Base-by-base conservation (phyloP, 2,113 vertebrate genomes). In the Cardinalis cardinalis region DNA sequence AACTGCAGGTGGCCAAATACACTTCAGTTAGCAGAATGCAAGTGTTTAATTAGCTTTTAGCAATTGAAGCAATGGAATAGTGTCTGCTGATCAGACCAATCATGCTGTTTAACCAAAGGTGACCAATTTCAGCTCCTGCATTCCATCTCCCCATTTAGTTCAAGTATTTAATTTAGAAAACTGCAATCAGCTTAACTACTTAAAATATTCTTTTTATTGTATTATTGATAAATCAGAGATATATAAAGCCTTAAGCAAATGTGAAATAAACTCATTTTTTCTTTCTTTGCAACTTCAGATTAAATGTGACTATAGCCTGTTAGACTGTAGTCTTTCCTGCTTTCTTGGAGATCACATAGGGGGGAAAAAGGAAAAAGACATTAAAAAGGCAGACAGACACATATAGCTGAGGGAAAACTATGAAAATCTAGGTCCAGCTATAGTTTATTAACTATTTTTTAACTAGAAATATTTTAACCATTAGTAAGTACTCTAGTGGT, bases 391-490 rank as follows among this genome's bases (percentile, higher is more conserved):
- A 43, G 18, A 77, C 11, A 83, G 14, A 64, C 12, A 34, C 5
- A 68, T 32, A 34, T 1, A 66, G 21, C 26, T 74, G 21, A 13
- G 29, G 16, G 2, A 2, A 71, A 64, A 52, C 14, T 1, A 74
- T 6, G 4, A 73, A 63, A 76, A 63, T 63, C 18, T 73, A 52
- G 81, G 40, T 46, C 24, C 32, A 84, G 59, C 9, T 55, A 41
- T 12, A 87, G 23, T 46, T 88, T 81, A 52, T 38, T 52, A 69
- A 44, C 6, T 28, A 25, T 76, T 89, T 89, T 94, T 75, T 2
- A 88, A 52, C 32, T 78, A 84, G 69, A 90, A 95, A 68, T 77
- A 84, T 25, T 84, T 89, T 86, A 93, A 90, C 72, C 15, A 53
- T 72, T 53, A 82, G 8, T 41, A 61, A 79, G 59, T 65, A 79